Evolutionary conservation across 1,140 invertebrate species (phyloP), one percentile per base, ranked within the genome.

Genomic region (Anadara kagoshimensis): DNA sequence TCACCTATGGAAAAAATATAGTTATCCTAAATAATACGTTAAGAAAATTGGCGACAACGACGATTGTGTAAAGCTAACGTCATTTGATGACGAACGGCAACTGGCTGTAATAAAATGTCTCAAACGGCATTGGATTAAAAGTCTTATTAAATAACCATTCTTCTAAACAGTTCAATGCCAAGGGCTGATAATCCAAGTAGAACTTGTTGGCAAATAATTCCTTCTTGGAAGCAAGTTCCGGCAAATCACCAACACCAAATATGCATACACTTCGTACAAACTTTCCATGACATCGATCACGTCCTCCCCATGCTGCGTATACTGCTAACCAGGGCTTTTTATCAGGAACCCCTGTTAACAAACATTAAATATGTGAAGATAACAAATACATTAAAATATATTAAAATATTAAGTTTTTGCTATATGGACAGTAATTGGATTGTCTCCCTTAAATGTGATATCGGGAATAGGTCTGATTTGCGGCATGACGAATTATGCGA

Each of bases 171-270:
- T 86, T 75, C 5, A 87, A 67, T 2, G 83, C 79, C 22, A 80
- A 56, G 0, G 80, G 84, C 56, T 89, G 79, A 78, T 77, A 83
- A 41, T 83, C 70, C 16, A 72, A 22, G 59, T 85, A 84, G 71
- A 88, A 86, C 65, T 88, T 88, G 76, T 88, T 88, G 22, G 77
- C 86, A 71, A 88, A 88, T 12, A 87, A 64, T 64, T 87, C 83
- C 44, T 75, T 73, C 29, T 80, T 67, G 1, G 58, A 67, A 0
- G 82, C 59, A 0, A 88, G 72, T 29, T 73, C 58, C 0, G 78
- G 78, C 0, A 89, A 68, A 69, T 88, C 86, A 26, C 78, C 82
- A 1, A 82, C 70, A 14, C 84, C 83, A 74, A 85, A 85, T 36
- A 88, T 79, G 73, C 87, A 88, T 16, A 88, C 73, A 3, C 78